phyloP scores from a whole-genome alignment of 2,888 invertebrate species.

The Encarsia formosa region DNA sequence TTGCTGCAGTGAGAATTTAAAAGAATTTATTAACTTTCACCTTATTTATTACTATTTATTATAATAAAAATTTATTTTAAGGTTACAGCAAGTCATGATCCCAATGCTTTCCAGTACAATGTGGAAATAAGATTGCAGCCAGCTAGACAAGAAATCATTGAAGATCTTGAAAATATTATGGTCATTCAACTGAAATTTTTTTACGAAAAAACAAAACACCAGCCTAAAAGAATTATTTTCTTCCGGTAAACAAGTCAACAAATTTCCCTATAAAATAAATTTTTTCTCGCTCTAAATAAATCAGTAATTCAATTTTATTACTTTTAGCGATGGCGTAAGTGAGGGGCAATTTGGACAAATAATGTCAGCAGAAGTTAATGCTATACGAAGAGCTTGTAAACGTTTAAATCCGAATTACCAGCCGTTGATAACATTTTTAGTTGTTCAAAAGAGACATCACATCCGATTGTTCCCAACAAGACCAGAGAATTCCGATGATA shows the following conservation, averaged over 20 bases:
- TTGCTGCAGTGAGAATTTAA: conserved; percentile 54
- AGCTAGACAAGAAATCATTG: conserved; percentile 70
- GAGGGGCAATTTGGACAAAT: conserved; percentile 79
- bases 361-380: conserved; percentile 62
- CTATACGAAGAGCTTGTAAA: conserved; percentile 73
- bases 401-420: no score
- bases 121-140: conserved; percentile 75
- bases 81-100: conserved; percentile 74
- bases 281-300: neutral
- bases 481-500: conserved; percentile 47
- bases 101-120: conserved; percentile 65
- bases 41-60: no score
- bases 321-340: conserved; percentile 74
- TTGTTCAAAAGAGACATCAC: conserved; percentile 96
- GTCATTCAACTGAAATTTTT: conserved; percentile 63
- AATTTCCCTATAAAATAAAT: neutral
- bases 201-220: conserved; percentile 47
- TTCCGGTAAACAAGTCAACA: conserved; percentile 49
- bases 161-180: conserved; percentile 67
- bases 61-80: no score
- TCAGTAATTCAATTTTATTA: neutral
- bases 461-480: conserved; percentile 63
- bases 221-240: conserved; percentile 67
- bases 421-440: conserved; percentile 82
- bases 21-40: neutral